A percentile compares a stretch with the other conserved stretches of the same genome.
Conservation (phyloP, 2,113 vertebrate species). For the Heterocephalus glaber region DNA sequence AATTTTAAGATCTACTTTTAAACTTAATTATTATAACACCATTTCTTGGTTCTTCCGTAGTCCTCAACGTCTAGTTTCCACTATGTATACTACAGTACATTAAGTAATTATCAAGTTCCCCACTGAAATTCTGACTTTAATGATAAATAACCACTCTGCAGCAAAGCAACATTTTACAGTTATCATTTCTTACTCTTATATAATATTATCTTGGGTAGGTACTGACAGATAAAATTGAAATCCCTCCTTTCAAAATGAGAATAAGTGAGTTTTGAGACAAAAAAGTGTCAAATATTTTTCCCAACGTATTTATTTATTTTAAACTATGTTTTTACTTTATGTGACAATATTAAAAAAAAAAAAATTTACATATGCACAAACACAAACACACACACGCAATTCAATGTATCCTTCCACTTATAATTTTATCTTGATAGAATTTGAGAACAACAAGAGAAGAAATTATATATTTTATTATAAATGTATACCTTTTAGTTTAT, state of each 20-base stretch:
- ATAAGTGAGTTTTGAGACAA: background rate
- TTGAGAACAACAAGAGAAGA: background rate
- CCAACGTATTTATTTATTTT: background rate
- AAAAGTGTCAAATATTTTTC: background rate
- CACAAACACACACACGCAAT: background rate
- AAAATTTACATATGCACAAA: background rate
- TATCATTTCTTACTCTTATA: conserved; percentile 27
- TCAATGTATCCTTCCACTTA: background rate
- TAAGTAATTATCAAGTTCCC: conserved; percentile 29
- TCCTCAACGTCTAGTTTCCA: background rate
- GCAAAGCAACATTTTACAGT: background rate
- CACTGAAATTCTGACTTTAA: conserved; percentile 34
- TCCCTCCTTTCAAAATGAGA: background rate
- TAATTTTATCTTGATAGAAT: background rate
- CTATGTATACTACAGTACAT: background rate
- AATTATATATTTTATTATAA: background rate
- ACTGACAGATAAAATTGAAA: conserved; percentile 26
- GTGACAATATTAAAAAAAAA: background rate
- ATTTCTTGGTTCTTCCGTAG: background rate
- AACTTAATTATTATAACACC: conserved; percentile 25
- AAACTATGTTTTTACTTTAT: background rate
- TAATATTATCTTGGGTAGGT: background rate
- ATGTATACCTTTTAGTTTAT: background rate
- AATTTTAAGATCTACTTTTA: conserved; percentile 54
- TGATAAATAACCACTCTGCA: background rate